Evolutionary conservation across 2,113 vertebrate species (phyloP), one percentile per base, ranked within the genome.

Genomic region (Hydrolagus affinis): DNA sequence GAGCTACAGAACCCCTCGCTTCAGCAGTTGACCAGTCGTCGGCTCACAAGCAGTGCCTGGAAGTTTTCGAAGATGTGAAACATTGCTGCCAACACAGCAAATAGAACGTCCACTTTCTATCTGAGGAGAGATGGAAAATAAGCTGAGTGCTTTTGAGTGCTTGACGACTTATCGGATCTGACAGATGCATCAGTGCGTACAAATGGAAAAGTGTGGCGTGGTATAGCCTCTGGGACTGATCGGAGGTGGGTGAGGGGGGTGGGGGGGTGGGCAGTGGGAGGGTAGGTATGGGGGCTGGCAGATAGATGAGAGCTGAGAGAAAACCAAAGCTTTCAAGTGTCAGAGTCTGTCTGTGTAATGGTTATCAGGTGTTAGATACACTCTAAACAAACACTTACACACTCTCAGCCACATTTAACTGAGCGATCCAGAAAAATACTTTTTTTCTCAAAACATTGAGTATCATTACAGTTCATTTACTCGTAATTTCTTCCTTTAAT

Each of bases 211-310:
- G 89, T 92, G 90, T 91, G 89, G 87, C 91, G 87, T 70, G 85
- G 92, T 90, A 92, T 92, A 92, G 93, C 91, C 93, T 93, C 87
- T 92, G 93, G 91, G 92, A 88, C 87, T 92, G 91, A 90, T 87
- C 14, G 88, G 88, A 44, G 44, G 6, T 1, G 44, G 44, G 1
- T 44, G 1, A 6, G 6, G 14, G 44, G 90, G 89, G 91, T 93
- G 92, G 91, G 90, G 86, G 86, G 90, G 44, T 87, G 21, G 88
- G 88, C n/a, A n/a, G 91, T 93, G 92, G 91, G 90, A 86, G 86
- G 90, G 44, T 87, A 17, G 88, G 88, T n/a, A n/a, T n/a, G 14
- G 44, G 90, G 89, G 91, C 93, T 92, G 91, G 90, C 86, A 86
- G 90, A 92, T 92, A 93, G 91, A 92, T 92, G 92, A 93, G 90